Base-by-base conservation (phyloP, 2,888 invertebrate species). In the Aricia artaxerxes region DNA sequence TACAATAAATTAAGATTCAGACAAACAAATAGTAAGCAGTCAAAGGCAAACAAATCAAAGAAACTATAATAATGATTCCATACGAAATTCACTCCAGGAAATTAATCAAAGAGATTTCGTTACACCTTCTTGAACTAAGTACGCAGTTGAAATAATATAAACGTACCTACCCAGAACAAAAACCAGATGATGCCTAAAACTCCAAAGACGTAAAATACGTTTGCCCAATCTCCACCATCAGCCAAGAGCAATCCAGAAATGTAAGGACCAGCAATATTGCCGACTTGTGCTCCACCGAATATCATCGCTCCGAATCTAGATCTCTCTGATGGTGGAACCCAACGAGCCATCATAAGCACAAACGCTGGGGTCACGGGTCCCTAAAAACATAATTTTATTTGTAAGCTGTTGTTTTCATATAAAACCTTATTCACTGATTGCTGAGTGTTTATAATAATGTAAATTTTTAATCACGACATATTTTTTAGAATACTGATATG, bases 361-460 rank as follows among this genome's bases (percentile, higher is more conserved):
- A 97, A 95, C 0, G 96, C 96, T 73, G 95, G 96, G 81, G 95
- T 95, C 1, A 95, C 95, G 13, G 95, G 94, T 64, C 96, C 96
- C 95, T 96, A 82, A 78, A 88, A 84, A 78, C 31, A 76, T 61
- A 72, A 9, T 57, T 53, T 13, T 13, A 16, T 57, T 57, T 16
- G 49, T 49, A 49, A 49, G 11, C 9, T 16, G 16, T 57, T 53
- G 11, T 53, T 53, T 53, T 44, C 6, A 7, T 44, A 40, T 7
- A 44, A 44, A 44, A 44, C 7, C 44, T 44, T 44, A 44, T 44
- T 9, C 9, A 9, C 44, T 2, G 44, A 9, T 44, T 9, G 44
- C 44, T 44, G 2, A 44, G 44, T 44, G 44, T 44, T 44, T 44
- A 7, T 7, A 7, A 44, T 44, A 44, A 44, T 7, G 7, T 1